Evolutionary conservation across 2,113 vertebrate species (phyloP).

Genomic region (Panurus biarmicus): DNA sequence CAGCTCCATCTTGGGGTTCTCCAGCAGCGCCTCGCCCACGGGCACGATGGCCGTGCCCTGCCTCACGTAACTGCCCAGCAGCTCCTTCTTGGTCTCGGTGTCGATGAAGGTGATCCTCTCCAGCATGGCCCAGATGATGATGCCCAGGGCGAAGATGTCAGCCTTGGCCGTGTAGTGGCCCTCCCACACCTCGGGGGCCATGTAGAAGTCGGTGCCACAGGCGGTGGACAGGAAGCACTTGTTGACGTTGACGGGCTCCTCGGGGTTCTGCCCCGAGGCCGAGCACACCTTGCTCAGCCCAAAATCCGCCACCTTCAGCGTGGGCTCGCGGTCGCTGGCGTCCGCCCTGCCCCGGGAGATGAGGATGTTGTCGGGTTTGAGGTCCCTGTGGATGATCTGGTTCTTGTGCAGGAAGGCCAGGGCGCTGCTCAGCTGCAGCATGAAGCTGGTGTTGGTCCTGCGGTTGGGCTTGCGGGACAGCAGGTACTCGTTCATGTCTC

Average conservation of each 20-base stretch:
- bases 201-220: conserved; percentile 95
- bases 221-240: conserved; percentile 95
- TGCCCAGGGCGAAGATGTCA: conserved; percentile 93
- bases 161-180: conserved; percentile 97
- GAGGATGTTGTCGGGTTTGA: conserved; percentile 97
- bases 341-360: conserved; percentile 80
- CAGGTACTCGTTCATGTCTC: conserved; percentile 96
- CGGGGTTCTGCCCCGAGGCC: conserved; percentile 83
- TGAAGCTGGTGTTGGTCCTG: conserved; percentile 96
- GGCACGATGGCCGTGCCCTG: conserved; percentile 91
- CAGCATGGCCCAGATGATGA: conserved; percentile 98
- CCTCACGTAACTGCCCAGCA: conserved; percentile 90
- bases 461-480: conserved; percentile 91
- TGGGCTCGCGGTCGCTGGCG: conserved; percentile 80
- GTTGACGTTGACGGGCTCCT: conserved; percentile 91
- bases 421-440: conserved; percentile 95
- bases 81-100: conserved; percentile 91
- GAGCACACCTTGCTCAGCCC: conserved; percentile 93
- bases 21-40: conserved; percentile 89
- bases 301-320: conserved; percentile 93
- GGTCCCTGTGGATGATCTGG: conserved; percentile 94
- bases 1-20: conserved; percentile 97
- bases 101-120: conserved; percentile 95
- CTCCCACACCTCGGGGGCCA: conserved; percentile 97
- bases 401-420: conserved; percentile 96